Base-by-base conservation (phyloP, 53 echinoderm and acorn worm genomes). In the Echinometra lucunter region DNA sequence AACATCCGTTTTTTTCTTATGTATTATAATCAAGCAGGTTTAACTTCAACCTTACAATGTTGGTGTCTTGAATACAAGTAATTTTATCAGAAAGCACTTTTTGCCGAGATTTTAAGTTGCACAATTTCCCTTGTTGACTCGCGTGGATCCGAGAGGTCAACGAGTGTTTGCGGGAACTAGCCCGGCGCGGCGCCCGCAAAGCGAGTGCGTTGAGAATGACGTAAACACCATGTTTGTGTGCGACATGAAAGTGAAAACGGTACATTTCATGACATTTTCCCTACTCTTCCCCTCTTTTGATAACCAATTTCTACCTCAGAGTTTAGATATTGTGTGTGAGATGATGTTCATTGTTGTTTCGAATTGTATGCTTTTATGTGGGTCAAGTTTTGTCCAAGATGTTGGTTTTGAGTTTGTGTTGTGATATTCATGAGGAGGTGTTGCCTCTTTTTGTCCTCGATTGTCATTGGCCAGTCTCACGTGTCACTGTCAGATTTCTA, bases 371-470 rank as follows among this genome's bases (percentile, higher is more conserved):
- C 30, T 42, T 85, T 45, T 4, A 15, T 49, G 27, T 49, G 27
- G 49, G 85, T 49, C 10, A 49, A 49, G 53, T 49, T 85, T 85
- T 85, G n/a, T n/a, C 3, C 85, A 85, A 53, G 49, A 16, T 17
- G 47, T 7, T 45, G 49, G 30, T 78, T 78, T 45, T 74, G 35
- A 10, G 49, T 4, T 49, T 35, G 13, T 44, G 32, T 67, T 17
- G 30, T 44, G 27, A 34, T 92, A 92, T 92, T 92, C 92, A 92
- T 92, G 80, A 92, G 92, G 92, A 92, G 92, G 92, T 92, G 92
- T 74, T 55, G 30, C 92, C 92, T 34, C 15, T 72, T 78, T 91
- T 28, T 56, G 57, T 92, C 35, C 92, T 92, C 75, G 57, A 5
- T 37, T 55, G 38, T 92, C 75, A 92, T 92, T 92, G 92, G 92